These are phyloP conservation scores for Scopus umbretta DNA, from an alignment of 2,113 vertebrate genomes.

Conservation along the genomic window DNA sequence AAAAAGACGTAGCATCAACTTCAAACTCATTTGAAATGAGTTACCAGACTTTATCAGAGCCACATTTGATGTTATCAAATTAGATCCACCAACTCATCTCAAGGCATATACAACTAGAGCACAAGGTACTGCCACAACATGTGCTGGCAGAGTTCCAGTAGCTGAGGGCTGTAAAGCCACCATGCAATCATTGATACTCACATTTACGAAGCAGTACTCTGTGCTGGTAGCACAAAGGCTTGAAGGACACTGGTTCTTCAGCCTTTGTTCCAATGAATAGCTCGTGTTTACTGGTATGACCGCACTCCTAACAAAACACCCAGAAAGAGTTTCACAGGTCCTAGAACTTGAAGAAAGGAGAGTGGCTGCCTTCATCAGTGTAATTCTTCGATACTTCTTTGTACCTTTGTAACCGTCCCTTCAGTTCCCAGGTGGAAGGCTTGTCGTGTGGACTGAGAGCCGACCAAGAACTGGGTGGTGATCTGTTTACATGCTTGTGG, in stretches of 20 bases:
- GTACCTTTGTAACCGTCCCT: neutral
- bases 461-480: neutral
- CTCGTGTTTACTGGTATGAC: neutral
- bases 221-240: neutral
- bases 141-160: neutral
- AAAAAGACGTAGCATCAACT: neutral
- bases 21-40: neutral
- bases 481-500: neutral
- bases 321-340: neutral
- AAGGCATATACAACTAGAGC: neutral
- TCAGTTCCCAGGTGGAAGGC: neutral
- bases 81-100: neutral
- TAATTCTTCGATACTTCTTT: neutral
- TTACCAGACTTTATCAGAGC: neutral
- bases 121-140: neutral
- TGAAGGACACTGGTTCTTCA: neutral
- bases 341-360: neutral
- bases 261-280: neutral
- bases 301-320: neutral
- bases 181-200: fast-evolving
- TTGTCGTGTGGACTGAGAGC: neutral
- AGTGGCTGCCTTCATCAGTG: neutral
- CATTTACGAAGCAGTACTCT: neutral
- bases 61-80: neutral
- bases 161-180: neutral